Base-by-base conservation (phyloP, 2,113 vertebrate species). In the Tragelaphus buxtoni region DNA sequence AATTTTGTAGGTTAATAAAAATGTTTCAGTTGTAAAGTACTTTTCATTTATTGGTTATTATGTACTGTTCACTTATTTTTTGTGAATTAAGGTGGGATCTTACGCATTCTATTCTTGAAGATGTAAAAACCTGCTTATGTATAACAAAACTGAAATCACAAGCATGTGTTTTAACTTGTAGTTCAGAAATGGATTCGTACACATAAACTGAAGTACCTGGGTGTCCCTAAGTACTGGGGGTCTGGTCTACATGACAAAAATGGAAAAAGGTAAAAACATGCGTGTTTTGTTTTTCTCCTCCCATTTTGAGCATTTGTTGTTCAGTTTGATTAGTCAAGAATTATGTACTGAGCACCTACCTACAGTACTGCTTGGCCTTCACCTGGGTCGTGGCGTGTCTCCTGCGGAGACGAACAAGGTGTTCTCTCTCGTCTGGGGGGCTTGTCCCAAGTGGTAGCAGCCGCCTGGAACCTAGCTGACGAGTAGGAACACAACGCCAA, bases 211-310 rank as follows among this genome's bases (percentile, higher is more conserved):
- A 99, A 99, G 92, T 99, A 99, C 95, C 98, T 99, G 97, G 99
- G 99, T 91, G 99, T 99, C 88, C 99, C 99, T 77, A 99, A 98
- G 97, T 99, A 99, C 49, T 99, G 99, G 99, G 99, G 99, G 80
- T 99, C 99, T 95, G 99, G 99, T 86, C 99, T 99, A 88, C 99
- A 99, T 93, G 99, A 99, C 96, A 99, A 98, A 98, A 99, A 98
- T 95, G 99, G 99, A 81, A 99, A 99, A 91, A 99, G 99, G 99
- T 99, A 98, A 99, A 97, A 88, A 82, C 91, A 88, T 84, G 2
- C 28, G 11, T 72, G 9, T 35, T 83, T 89, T 88, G 45, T 26
- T n/a, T 92, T 65, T 47, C 49, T 61, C 42, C 20, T 85, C 42
- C 13, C 10, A 12, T 26, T 92, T 32, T 58, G 79, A 86, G 58